Conservation (phyloP, 2,888 invertebrate species). For the Helobdella robusta region DNA sequence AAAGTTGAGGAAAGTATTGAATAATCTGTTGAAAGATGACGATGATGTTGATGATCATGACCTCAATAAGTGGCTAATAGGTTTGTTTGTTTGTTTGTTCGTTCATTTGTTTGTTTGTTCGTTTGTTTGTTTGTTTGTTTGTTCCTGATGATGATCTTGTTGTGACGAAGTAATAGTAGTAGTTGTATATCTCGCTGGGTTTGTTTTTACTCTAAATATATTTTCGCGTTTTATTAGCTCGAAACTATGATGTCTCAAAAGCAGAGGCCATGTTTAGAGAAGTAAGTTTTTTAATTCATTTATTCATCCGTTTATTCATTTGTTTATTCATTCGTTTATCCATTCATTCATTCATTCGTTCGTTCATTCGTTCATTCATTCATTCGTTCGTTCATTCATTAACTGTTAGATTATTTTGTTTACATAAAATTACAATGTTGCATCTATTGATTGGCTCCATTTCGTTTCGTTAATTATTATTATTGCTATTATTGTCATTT, state of each 20-base stretch:
- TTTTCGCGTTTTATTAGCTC: neutral
- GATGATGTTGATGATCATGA: slow-evolving; percentile 11
- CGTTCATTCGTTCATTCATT: too few species aligned
- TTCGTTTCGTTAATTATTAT: neutral
- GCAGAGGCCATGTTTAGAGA: slow-evolving; percentile 10
- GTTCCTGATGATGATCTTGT: neutral
- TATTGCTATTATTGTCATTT: too few species aligned
- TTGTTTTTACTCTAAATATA: neutral
- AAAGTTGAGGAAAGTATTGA: too few species aligned
- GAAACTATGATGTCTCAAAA: slow-evolving; percentile 8
- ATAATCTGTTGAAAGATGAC: too few species aligned
- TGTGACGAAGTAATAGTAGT: neutral
- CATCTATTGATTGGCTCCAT: neutral
- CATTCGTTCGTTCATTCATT: too few species aligned
- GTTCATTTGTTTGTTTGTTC: neutral
- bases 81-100: neutral
- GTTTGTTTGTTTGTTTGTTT: neutral
- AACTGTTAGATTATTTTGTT: neutral
- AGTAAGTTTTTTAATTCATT: neutral
- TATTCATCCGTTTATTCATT: too few species aligned
- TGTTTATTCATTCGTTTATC: too few species aligned
- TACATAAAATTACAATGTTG: neutral
- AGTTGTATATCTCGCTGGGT: neutral
- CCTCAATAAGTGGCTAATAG: slow-evolving; percentile 2
- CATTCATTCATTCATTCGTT: too few species aligned